Conservation (phyloP, 2,888 invertebrate species). For the Andricus quercusramuli region DNA sequence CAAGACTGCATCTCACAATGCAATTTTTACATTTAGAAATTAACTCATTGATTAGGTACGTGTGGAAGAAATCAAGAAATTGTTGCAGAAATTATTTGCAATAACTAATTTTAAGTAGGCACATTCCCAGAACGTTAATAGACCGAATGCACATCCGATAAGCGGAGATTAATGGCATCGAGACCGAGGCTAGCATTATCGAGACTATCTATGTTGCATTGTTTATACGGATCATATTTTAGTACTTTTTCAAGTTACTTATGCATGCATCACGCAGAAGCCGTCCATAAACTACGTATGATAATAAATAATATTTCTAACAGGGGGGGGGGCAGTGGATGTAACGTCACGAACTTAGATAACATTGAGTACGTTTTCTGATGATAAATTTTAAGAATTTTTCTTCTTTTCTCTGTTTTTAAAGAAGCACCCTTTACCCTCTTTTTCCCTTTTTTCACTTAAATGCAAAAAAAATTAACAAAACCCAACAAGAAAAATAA, state of each 20-base stretch:
- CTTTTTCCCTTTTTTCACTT: too few species aligned
- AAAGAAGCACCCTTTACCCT: too few species aligned
- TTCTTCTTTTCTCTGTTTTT: too few species aligned
- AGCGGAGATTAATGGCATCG: not conserved
- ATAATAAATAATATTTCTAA: too few species aligned
- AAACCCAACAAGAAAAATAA: too few species aligned
- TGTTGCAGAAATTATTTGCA: not conserved
- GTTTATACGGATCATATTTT: not conserved
- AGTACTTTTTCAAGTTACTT: not conserved
- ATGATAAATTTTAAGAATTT: too few species aligned
- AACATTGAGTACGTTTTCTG: too few species aligned
- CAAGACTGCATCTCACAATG: not conserved
- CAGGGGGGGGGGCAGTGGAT: fast-evolving
- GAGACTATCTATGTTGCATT: not conserved
- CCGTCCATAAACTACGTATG: too few species aligned
- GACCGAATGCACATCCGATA: not conserved
- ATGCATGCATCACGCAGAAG: too few species aligned
- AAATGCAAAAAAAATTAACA: too few species aligned
- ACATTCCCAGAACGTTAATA: not conserved
- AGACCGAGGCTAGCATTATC: conserved; percentile 1
- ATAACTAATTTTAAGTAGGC: not conserved
- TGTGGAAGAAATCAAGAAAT: not conserved
- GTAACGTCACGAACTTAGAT: too few species aligned
- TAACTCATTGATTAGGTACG: not conserved
- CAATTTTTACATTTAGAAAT: not conserved